Conservation (phyloP, 2,113 vertebrate species). For the Catagonus wagneri region DNA sequence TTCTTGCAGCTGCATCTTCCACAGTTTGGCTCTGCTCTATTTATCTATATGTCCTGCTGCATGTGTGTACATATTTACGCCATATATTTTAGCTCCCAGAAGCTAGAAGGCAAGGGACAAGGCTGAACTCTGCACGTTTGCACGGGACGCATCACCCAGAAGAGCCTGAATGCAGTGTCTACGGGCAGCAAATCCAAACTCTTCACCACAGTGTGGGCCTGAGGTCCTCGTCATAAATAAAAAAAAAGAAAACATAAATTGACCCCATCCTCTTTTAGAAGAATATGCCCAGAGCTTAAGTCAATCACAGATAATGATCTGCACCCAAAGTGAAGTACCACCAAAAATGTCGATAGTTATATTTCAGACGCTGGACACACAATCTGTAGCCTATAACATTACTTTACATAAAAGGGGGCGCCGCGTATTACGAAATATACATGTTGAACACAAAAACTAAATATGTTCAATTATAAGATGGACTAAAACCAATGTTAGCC, state of each 20-base stretch:
- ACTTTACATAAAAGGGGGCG: background rate
- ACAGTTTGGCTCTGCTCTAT: background rate
- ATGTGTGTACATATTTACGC: background rate
- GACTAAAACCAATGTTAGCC: background rate
- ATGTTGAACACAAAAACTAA: background rate
- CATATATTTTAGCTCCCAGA: background rate
- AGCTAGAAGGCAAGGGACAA: background rate
- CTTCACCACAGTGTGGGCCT: background rate
- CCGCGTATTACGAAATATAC: background rate
- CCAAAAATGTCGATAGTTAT: background rate
- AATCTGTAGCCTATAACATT: background rate
- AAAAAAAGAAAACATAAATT: too few species aligned
- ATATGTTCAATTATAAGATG: background rate
- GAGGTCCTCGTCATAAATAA: background rate
- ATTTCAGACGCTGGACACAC: background rate
- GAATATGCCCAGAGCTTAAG: background rate
- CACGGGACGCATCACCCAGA: background rate
- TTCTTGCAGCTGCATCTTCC: conserved; percentile 55
- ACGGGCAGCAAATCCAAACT: background rate
- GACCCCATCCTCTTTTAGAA: background rate
- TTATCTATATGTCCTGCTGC: conserved; percentile 54
- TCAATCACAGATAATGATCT: background rate
- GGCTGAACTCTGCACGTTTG: background rate
- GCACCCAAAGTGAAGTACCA: background rate
- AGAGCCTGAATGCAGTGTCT: background rate